phyloP scores from a whole-genome alignment of 2,888 invertebrate species.

The Chironomus tentans region DNA sequence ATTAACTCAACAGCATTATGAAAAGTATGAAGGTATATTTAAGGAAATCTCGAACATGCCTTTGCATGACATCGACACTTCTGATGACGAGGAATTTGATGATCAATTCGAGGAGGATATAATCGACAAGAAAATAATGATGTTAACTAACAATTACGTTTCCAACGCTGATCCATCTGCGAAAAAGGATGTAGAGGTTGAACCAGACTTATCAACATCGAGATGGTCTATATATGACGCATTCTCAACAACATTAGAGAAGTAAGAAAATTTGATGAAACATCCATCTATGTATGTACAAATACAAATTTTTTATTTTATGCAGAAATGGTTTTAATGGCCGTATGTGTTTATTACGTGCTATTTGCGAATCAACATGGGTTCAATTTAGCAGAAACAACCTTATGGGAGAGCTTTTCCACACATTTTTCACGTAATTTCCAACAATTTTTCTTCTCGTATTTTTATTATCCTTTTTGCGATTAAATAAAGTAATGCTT shows the following conservation, averaged over 20 bases:
- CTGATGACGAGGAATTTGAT: slow-evolving; percentile 14
- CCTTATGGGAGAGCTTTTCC: slow-evolving; percentile 62
- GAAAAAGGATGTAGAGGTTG: background rate
- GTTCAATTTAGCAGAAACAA: slow-evolving; percentile 61
- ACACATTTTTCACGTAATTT: slow-evolving; percentile 65
- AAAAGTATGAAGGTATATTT: slow-evolving; percentile 8
- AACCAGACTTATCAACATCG: slow-evolving; percentile 1
- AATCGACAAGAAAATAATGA: background rate
- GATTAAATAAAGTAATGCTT: background rate
- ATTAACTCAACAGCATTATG: slow-evolving; percentile 1
- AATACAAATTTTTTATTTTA: background rate
- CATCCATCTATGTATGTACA: background rate
- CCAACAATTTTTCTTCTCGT: slow-evolving; percentile 29
- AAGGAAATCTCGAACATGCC: background rate
- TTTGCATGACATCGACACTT: background rate
- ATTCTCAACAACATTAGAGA: slow-evolving; percentile 2
- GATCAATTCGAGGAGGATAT: slow-evolving; percentile 19
- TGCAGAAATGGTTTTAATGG: slow-evolving; percentile 50
- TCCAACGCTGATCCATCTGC: background rate
- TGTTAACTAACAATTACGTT: too few species aligned
- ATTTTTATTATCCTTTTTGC: background rate
- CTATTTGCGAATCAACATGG: slow-evolving; percentile 67
- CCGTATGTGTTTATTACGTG: slow-evolving; percentile 59
- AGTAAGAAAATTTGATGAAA: background rate
- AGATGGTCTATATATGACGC: slow-evolving; percentile 20